Evolutionary conservation across 2,888 invertebrate genomes (phyloP).

Genomic region (Amphipoea oculea): DNA sequence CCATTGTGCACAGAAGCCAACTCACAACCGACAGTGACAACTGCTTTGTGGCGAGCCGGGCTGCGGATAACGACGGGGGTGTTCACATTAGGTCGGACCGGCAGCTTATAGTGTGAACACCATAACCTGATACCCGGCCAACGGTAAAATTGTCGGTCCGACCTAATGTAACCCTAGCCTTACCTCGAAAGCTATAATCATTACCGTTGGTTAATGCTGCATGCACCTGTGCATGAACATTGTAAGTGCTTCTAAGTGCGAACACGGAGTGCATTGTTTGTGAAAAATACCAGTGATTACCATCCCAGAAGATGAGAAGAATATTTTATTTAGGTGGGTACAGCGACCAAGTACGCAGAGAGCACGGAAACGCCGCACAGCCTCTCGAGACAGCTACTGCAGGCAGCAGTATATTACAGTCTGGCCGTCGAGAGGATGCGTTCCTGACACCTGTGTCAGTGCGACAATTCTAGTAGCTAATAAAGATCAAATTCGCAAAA

Average conservation of each 20-base stretch:
- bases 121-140: too few relatives aligned
- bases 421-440: neutral
- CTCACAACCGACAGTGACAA: neutral
- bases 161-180: neutral
- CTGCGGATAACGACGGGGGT: too few relatives aligned
- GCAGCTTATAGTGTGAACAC: too few relatives aligned
- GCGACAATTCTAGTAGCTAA: neutral
- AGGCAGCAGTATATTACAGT: neutral
- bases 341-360: neutral
- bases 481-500: neutral
- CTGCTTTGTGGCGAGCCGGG: too few relatives aligned
- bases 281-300: neutral
- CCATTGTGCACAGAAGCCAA: neutral
- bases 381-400: neutral
- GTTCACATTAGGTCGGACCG: too few relatives aligned
- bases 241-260: neutral
- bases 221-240: neutral
- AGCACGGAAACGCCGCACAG: too few relatives aligned
- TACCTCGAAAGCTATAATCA: neutral
- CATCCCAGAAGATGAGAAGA: neutral
- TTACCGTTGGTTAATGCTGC: neutral
- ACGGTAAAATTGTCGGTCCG: too few relatives aligned
- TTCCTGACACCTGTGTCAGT: neutral
- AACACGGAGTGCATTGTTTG: neutral
- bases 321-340: conserved; percentile 2